Base-by-base conservation (phyloP, 2,113 vertebrate genomes). In the Xiphorhynchus elegans region DNA sequence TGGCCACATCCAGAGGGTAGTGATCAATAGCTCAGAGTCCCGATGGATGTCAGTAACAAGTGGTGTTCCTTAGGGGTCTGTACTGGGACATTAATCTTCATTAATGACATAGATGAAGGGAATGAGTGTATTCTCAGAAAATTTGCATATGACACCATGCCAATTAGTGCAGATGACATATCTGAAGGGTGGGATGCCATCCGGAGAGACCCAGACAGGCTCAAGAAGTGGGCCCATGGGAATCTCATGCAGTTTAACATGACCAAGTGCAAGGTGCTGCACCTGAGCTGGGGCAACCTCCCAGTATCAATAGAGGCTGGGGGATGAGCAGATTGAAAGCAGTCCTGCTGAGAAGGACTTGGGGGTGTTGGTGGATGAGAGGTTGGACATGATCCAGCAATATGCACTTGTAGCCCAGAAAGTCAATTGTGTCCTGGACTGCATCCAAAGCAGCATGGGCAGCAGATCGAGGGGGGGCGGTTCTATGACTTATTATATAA, bases 391-490 rank as follows among this genome's bases (percentile, higher is more conserved):
- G n/a, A 29, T 8, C 64, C 12, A 23, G 64, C 15, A 2, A 18
- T 47, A 56, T 2, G 12, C 33, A 19, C 55, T 40, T 17, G 1
- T 37, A 62, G 39, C 39, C 33, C 39, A 53, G n/a, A 69, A 4
- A 50, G 6, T 14, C 55, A 53, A 39, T 46, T 2, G 0, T 46
- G 6, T 39, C 74, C 55, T 53, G 55, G 46, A 23, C 39, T 69
- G n/a, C 18, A 47, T 9, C 64, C 28, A 78, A 7, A 53, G 55
- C 47, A 53, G 12, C 0, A 3, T 39, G 74, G 64, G 0, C 55
- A 69, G 39, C 33, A 69, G 33, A 6, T 23, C 3, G 1, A 69
- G 23, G 39, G 37, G 69, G 33, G 37, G 21, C 37, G 33, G 60
- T 44, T 60, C 37, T 69, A 42, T 42, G 8, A 35, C 24, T 55